Evolutionary conservation across 1,140 invertebrate species (phyloP).

Genomic region (Hesperophylax magnus): DNA sequence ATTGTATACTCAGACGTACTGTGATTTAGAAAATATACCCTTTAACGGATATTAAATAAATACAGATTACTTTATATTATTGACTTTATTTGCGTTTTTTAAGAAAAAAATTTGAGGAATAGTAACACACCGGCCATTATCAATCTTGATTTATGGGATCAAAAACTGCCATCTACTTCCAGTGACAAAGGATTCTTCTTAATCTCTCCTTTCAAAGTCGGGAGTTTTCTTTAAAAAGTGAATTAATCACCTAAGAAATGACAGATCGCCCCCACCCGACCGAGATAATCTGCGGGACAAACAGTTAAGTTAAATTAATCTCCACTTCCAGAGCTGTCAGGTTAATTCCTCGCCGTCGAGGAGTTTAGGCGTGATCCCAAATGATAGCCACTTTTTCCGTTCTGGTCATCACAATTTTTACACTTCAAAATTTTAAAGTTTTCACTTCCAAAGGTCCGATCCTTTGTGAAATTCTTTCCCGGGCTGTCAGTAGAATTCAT

Average conservation of each 20-base stretch:
- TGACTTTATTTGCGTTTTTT: no score
- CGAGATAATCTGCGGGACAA: conserved; percentile 43
- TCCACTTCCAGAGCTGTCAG: conserved; percentile 52
- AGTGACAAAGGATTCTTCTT: conserved; percentile 38
- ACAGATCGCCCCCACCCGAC: conserved; percentile 30
- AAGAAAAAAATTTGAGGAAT: neutral
- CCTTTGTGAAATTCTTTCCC: neutral
- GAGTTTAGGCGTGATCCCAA: conserved; percentile 50
- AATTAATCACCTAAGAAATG: conserved; percentile 46
- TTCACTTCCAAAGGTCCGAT: neutral
- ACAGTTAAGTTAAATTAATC: conserved; percentile 57
- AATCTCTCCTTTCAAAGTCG: conserved; percentile 39
- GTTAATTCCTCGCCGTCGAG: conserved; percentile 52
- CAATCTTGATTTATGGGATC: conserved; percentile 37
- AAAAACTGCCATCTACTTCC: conserved; percentile 23
- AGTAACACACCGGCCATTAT: conserved; percentile 13
- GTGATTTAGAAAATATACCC: no score
- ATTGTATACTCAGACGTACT: no score
- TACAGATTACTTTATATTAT: no score
- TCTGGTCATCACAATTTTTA: conserved; percentile 51
- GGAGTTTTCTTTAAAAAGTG: conserved; percentile 42
- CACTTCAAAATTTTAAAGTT: conserved; percentile 14
- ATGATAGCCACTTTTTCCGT: conserved; percentile 53
- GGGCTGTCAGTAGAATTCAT: neutral
- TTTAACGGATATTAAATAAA: no score